Evolutionary conservation across 2,888 invertebrate genomes (phyloP), one percentile per base, ranked within the genome.

Genomic region (Ptilodon capucinus): DNA sequence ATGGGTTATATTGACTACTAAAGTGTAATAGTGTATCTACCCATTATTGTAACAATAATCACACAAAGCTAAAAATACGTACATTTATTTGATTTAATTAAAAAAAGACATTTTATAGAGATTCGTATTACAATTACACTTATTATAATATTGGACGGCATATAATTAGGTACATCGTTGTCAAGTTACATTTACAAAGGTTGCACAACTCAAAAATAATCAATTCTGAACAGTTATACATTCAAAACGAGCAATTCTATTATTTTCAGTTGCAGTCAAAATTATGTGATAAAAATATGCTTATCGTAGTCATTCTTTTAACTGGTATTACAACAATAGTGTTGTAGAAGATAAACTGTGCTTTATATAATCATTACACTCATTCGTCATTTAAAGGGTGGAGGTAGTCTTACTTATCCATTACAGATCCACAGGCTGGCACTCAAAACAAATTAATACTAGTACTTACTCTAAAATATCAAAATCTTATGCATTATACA

Each of bases 131-230:
- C 40, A 42, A 36, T 39, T 21, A 39, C 6, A 13, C 36, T 18
- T 39, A 39, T 13, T 39, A 21, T 39, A 14, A 40, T 40, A 34
- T 35, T 65, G 68, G 69, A 61, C 61, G 61, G 60, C 11, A 51
- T 60, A 45, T 49, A 56, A 17, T 49, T 51, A 64, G 60, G 51
- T 58, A 59, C 63, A 49, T 58, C 21, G 44, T 56, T 48, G 32
- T 14, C 13, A 13, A 32, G 7, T 32, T 5, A 32, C 32, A 32
- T 32, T 14, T 14, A 32, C 14, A 32, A 32, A 32, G 9, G 13
- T 30, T 30, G 4, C n/a, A 30, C 30, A 13, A 8, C 30, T 4
- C 30, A 30, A 30, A n/a, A 11, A 30, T n/a, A 4, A 11, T n/a
- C n/a, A 30, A 30, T 30, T 30, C 30, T n/a, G 30, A 13, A 30